phyloP scores from a whole-genome alignment of 2,888 invertebrate genomes.

The Stenchaetothrips biformis region DNA sequence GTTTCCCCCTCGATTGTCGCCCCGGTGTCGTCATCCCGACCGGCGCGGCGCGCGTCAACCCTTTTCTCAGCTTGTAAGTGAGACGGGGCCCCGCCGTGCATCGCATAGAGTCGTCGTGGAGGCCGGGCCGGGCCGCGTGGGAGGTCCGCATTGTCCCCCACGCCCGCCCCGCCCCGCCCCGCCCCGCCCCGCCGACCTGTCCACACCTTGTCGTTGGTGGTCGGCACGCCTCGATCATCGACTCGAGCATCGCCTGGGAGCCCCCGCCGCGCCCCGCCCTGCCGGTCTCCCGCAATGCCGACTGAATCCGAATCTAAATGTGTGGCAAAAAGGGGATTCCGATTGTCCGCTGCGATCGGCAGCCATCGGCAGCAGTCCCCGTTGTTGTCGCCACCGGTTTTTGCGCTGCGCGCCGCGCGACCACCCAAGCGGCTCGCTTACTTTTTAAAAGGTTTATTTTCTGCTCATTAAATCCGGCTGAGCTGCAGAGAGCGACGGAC shows the following conservation, averaged over 20 bases:
- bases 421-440: too few relatives aligned
- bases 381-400: too few relatives aligned
- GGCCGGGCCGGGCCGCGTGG: background rate
- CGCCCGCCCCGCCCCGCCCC: background rate
- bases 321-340: background rate
- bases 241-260: background rate
- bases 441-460: too few relatives aligned
- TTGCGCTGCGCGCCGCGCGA: too few relatives aligned
- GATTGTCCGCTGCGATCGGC: background rate
- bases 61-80: too few relatives aligned
- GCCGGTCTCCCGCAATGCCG: background rate
- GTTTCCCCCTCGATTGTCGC: too few relatives aligned
- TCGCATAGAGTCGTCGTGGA: too few relatives aligned
- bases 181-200: background rate
- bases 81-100: too few relatives aligned
- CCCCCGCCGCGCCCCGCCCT: background rate
- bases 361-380: background rate
- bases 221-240: background rate
- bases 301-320: background rate
- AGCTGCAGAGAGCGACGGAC: too few relatives aligned
- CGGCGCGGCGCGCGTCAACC: too few relatives aligned
- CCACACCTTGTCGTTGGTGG: slow-evolving; percentile 1
- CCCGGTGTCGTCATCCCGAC: too few relatives aligned
- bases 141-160: slow-evolving; percentile 14
- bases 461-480: too few relatives aligned